Evolutionary conservation across 2,888 invertebrate genomes (phyloP), one percentile per base, ranked within the genome.

Genomic region (Argyresthia albistria): DNA sequence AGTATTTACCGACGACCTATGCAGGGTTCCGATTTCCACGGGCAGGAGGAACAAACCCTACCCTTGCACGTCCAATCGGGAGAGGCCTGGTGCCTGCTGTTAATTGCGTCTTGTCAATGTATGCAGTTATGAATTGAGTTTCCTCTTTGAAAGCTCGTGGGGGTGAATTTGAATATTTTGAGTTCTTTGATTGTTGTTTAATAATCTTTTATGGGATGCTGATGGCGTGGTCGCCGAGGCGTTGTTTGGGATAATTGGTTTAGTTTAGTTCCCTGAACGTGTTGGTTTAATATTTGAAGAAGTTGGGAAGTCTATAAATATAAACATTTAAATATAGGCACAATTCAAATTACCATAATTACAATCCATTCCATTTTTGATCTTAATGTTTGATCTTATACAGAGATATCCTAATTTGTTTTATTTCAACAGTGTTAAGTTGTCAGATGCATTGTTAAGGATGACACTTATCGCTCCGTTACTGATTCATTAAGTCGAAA

Each of bases 31-130:
- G 71, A 73, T 78, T 76, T 74, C 72, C 77, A 69, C 71, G 70
- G 65, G 65, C 65, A 54, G 48, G 52, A 53, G 42, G 50, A 46
- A 10, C n/a, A 10, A 11, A 10, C 50, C 54, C 37, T 35, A 14
- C 46, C 10, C 35, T 43, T n/a, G 4, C 12, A 35, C 36, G 48
- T 25, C 25, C 25, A 25, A 25, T 25, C 25, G 25, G 35, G 46
- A 10, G 35, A 35, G 62, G 39, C 53, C 57, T 58, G 63, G 59
- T 57, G 61, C 60, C 60, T 64, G 67, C 69, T 75, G 83, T 81
- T 84, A 83, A 86, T 86, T 84, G 75, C 76, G 71, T 74, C 80
- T 80, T 80, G 82, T 80, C 71, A 67, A 59, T 53, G 50, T 53
- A 53, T 56, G 47, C 50, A 53, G 55, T 57, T 57, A 57, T 57